Evolutionary conservation across 2,888 invertebrate species (phyloP), one percentile per base, ranked within the genome.

Genomic region (Andrena dorsata): DNA sequence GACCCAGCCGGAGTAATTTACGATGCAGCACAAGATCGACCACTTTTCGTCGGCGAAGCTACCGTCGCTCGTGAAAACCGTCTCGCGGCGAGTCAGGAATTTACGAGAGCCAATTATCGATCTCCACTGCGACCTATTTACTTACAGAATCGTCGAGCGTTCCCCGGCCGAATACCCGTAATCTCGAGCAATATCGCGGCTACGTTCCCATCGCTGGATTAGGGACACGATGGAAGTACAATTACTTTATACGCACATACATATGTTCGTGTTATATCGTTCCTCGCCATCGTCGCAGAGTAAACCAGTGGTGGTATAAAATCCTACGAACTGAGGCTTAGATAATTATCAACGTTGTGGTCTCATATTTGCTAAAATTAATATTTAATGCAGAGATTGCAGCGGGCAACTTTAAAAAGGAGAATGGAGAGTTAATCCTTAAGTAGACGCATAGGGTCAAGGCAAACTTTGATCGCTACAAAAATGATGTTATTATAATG

Each of bases 1-100:
- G 85, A 83, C 79, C 78, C 56, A 23, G 56, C 13, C 71, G 51
- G 64, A n/a, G 80, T 81, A 86, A 90, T 90, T 89, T 88, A 89
- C 82, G 80, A 60, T 53, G 68, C 60, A 28, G 61, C 56, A 58
- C 81, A 61, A 74, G 64, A 78, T 60, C 77, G 72, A 68, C 53
- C 60, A 73, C 56, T 79, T 77, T 72, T 66, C 77, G 72, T 75
- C 64, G 53, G 47, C 66, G 66, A 51, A 47, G 58, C 79, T 64
- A 47, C 30, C 35, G n/a, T 8, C 28, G n/a, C 26, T 26, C 47
- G 20, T 32, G 20, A 56, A 51, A 68, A 69, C 28, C 32, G 84
- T 68, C 53, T 32, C 26, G 66, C 58, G 23, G 26, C 16, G 53
- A 64, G 41, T 53, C 20, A 13, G 35, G 63, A 73, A 79, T 75